Evolutionary conservation across 1,140 invertebrate genomes (phyloP).

Genomic region (Bombus confusus): DNA sequence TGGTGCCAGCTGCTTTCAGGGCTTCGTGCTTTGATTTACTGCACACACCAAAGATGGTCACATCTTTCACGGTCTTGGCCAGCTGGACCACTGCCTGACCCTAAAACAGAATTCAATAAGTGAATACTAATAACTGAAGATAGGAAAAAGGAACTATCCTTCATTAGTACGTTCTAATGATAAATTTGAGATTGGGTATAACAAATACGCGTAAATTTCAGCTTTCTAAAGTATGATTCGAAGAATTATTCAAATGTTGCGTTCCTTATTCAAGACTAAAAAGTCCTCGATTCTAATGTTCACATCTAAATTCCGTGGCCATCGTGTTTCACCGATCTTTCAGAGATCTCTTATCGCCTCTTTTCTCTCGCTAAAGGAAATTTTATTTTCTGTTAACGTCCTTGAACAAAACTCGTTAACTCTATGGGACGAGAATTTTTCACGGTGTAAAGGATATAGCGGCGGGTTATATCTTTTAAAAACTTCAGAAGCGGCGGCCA

Average conservation of each 20-base stretch:
- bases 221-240: background rate
- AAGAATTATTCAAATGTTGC: too few species aligned
- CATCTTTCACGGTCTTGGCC: conserved; percentile 90
- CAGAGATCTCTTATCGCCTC: background rate
- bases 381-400: background rate
- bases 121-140: background rate
- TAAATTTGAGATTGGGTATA: background rate
- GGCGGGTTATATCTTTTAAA: background rate
- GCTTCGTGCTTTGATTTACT: conserved; percentile 93
- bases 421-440: background rate
- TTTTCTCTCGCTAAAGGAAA: too few species aligned
- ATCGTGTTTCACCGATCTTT: background rate
- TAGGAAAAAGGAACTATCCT: background rate
- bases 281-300: background rate
- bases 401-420: background rate
- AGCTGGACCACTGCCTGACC: conserved; percentile 93
- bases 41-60: conserved; percentile 93
- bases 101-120: conserved; percentile 80
- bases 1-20: conserved; percentile 87
- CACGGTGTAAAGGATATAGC: background rate
- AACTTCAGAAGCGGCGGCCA: background rate
- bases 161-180: background rate
- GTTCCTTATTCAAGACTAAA: background rate
- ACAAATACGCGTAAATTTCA: background rate
- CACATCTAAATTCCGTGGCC: background rate